Percentiles rank a stretch among this genome's conserved stretches.
These are phyloP conservation scores for Calliphora vomitoria DNA, from an alignment of 2,888 invertebrate genomes.

Conservation along the genomic window DNA sequence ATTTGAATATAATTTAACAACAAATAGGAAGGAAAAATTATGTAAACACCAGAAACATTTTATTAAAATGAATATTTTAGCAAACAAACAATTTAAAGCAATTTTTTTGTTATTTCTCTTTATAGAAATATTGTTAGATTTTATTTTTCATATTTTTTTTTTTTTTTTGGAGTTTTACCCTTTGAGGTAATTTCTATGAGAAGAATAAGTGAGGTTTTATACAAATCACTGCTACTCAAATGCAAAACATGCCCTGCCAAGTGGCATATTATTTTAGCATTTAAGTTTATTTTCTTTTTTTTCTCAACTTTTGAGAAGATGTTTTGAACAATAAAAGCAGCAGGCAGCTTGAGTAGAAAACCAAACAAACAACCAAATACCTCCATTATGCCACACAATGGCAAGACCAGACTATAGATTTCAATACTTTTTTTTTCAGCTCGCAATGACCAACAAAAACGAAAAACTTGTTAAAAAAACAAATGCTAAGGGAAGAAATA, in stretches of 20 bases:
- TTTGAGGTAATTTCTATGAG: not conserved
- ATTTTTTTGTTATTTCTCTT: too few species aligned
- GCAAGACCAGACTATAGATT: constrained; percentile 31
- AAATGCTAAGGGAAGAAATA: constrained; percentile 8
- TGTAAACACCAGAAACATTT: not conserved
- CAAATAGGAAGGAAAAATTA: not conserved
- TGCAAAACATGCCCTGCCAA: constrained; percentile 68
- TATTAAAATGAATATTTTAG: not conserved
- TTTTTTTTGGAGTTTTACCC: not conserved
- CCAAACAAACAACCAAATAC: not conserved
- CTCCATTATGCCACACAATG: constrained; percentile 14
- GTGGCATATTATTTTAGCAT: constrained; percentile 72
- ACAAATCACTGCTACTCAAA: constrained; percentile 67
- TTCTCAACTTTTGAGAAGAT: not conserved
- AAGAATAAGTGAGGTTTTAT: constrained; percentile 1
- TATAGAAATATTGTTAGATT: not conserved
- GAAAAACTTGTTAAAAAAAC: constrained; percentile 31
- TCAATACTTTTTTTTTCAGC: not conserved
- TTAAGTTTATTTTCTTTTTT: constrained; percentile 24
- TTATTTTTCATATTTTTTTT: not conserved
- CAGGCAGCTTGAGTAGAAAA: not conserved
- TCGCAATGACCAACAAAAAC: constrained; percentile 39
- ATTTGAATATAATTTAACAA: constrained; percentile 18
- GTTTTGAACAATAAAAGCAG: constrained; percentile 34
- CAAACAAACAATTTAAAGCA: not conserved